A percentile compares a stretch with the other conserved stretches of the same genome.
Conservation (phyloP, 2,797 vertebrate genomes). For the Eremophila alpestris region DNA sequence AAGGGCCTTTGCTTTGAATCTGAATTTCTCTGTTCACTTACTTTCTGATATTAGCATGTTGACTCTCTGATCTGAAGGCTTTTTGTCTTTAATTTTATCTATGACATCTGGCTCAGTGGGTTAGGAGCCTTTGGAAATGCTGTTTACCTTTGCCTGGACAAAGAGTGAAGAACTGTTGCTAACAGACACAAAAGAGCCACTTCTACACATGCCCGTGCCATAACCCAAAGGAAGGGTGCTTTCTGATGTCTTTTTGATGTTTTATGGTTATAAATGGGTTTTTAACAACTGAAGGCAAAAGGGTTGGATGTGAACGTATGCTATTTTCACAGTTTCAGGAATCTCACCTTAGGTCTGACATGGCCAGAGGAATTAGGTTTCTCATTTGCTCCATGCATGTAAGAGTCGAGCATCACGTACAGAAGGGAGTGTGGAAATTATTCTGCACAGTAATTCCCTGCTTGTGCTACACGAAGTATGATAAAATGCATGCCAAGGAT, state of each 20-base stretch:
- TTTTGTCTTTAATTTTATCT: conserved; percentile 59
- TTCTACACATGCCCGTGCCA: not conserved
- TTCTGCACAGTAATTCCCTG: not conserved
- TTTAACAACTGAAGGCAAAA: not conserved
- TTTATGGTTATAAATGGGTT: not conserved
- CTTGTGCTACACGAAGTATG: not conserved
- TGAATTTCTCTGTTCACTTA: not conserved
- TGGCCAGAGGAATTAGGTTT: not conserved
- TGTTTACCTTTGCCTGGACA: not conserved
- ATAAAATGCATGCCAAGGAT: not conserved
- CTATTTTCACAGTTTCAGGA: not conserved
- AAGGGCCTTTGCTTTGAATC: not conserved
- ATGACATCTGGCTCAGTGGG: not conserved
- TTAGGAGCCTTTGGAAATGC: not conserved
- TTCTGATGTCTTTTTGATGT: not conserved
- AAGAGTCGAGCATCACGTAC: not conserved
- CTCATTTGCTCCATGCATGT: not conserved
- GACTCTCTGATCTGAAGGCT: conserved; percentile 18
- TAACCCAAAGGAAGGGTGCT: not conserved
- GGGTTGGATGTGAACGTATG: not conserved
- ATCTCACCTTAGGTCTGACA: not conserved
- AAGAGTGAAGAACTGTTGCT: not conserved
- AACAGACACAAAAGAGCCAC: not conserved
- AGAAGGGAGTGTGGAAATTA: not conserved
- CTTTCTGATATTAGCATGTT: not conserved